These are phyloP conservation scores for Ganaspis sp. DNA, from an alignment of 1,140 invertebrate species.

Conservation along the genomic window DNA sequence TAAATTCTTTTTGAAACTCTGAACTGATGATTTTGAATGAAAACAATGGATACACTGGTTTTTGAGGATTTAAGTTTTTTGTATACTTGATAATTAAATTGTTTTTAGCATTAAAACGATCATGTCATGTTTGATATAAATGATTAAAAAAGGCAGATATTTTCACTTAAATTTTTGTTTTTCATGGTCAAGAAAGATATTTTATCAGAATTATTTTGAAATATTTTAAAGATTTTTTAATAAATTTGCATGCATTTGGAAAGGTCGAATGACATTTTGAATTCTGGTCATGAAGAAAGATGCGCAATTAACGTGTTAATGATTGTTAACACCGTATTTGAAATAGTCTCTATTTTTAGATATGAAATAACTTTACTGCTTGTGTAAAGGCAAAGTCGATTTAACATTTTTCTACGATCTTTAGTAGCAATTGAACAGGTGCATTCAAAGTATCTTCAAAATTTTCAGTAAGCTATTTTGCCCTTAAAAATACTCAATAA, in stretches of 20 bases:
- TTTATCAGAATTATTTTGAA: not conserved
- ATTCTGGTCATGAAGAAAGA: not conserved
- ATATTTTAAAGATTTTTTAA: not conserved
- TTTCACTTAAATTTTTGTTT: too few relatives aligned
- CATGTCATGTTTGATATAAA: too few relatives aligned
- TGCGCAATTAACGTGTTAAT: conserved; percentile 47
- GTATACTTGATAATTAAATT: too few relatives aligned
- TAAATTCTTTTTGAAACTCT: too few relatives aligned
- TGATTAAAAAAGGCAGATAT: too few relatives aligned
- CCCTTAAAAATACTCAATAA: too few relatives aligned
- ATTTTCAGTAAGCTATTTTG: not conserved
- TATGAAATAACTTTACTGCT: conserved; percentile 51
- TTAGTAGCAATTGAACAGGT: not conserved
- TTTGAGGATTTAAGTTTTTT: too few relatives aligned
- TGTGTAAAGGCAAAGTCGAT: conserved; percentile 38
- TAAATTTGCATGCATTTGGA: not conserved
- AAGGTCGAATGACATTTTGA: not conserved
- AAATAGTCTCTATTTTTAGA: conserved; percentile 67
- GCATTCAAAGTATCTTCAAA: not conserved
- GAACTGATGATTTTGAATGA: too few relatives aligned
- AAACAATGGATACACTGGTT: too few relatives aligned
- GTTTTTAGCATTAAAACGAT: too few relatives aligned
- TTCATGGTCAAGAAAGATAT: too few relatives aligned
- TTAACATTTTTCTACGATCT: conserved; percentile 32
- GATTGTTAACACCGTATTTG: conserved; percentile 46